Conservation (phyloP, 2,113 vertebrate genomes). For the Tetraodon nigroviridis region DNA sequence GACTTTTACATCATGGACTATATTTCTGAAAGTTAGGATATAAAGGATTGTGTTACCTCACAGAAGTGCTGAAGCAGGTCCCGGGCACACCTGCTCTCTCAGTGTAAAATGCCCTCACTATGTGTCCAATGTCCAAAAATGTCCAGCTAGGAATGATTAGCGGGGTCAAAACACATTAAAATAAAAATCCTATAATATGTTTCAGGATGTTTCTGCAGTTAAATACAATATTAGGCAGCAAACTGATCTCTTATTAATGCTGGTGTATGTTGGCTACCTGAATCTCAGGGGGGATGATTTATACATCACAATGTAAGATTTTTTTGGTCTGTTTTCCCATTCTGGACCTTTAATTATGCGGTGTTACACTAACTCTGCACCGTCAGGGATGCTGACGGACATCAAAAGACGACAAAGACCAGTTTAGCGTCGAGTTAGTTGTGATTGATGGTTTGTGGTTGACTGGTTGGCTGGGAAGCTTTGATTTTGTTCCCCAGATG, state of each 20-base stretch:
- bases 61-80: slow-evolving; percentile 81
- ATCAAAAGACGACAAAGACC: slow-evolving; percentile 51
- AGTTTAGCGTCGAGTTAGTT: slow-evolving; percentile 59
- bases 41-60: slow-evolving; percentile 86
- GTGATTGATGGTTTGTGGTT: slow-evolving; percentile 59
- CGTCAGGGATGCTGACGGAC: slow-evolving; percentile 39
- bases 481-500: slow-evolving; percentile 56
- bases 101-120: slow-evolving; percentile 69
- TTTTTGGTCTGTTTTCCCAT: slow-evolving; percentile 8
- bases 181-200: slow-evolving; percentile 10
- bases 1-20: slow-evolving; percentile 94
- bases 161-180: slow-evolving; percentile 11
- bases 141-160: slow-evolving; percentile 10
- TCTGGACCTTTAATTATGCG: slow-evolving; percentile 22
- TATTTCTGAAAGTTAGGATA: slow-evolving; percentile 93
- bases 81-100: slow-evolving; percentile 70
- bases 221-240: slow-evolving; percentile 14
- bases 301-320: neutral
- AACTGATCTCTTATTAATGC: slow-evolving; percentile 5
- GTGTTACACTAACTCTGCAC: slow-evolving; percentile 9
- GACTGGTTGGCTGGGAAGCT: slow-evolving; percentile 39
- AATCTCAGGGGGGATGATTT: slow-evolving; percentile 5
- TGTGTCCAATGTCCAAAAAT: slow-evolving; percentile 26
- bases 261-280: neutral
- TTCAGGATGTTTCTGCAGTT: slow-evolving; percentile 1